Percentiles rank a stretch among this genome's conserved stretches.
Evolutionary conservation across 1,140 invertebrate species (phyloP).

Genomic region (Tetragnatha versicolor): DNA sequence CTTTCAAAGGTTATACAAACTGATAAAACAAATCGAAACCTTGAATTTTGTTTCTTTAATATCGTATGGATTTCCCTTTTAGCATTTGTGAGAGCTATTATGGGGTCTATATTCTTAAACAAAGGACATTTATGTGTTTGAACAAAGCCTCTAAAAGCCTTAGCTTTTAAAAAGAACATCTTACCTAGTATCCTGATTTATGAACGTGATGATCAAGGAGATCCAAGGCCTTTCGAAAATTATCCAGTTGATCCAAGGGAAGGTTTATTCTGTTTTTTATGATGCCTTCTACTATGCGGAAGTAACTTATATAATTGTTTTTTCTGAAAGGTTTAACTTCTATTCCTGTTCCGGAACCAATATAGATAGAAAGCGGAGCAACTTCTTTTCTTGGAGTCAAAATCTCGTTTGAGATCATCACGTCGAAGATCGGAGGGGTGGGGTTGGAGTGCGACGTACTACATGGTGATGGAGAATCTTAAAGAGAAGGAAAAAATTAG

Average conservation of each 20-base stretch:
- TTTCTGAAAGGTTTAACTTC: not conserved
- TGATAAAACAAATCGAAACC: conserved; percentile 1
- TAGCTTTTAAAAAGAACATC: not conserved
- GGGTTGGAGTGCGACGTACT: not conserved
- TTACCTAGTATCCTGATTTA: too few species aligned
- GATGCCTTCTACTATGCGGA: not conserved
- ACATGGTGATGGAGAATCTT: not conserved
- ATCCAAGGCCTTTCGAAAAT: not conserved
- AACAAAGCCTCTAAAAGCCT: not conserved
- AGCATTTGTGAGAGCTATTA: not conserved
- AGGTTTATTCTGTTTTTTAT: not conserved
- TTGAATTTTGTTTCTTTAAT: not conserved
- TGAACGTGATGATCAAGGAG: not conserved
- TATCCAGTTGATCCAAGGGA: not conserved
- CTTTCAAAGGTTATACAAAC: not conserved
- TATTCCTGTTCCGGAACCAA: not conserved
- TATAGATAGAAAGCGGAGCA: not conserved
- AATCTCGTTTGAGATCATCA: not conserved
- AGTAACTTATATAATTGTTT: not conserved
- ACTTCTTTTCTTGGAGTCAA: not conserved
- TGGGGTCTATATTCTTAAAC: not conserved
- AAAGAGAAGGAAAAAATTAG: not conserved
- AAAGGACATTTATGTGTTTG: not conserved
- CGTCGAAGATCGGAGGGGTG: not conserved
- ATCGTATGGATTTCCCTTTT: not conserved